A percentile compares a stretch with the other conserved stretches of the same genome.
phyloP scores from a whole-genome alignment of 2,113 vertebrate genomes.

The Ciconia maguari region DNA sequence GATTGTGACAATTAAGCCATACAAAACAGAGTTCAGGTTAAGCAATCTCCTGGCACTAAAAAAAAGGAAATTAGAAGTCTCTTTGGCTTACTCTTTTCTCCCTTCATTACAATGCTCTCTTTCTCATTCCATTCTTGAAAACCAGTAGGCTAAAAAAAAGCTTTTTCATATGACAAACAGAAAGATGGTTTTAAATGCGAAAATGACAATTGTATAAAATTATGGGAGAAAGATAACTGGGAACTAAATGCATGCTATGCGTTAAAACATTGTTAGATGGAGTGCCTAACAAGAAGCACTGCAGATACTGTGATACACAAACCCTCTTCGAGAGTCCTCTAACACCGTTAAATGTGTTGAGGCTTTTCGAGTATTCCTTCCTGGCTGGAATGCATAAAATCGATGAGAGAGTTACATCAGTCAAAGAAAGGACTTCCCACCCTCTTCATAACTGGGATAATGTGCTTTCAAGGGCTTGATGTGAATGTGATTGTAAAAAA shows the following conservation, averaged over 20 bases:
- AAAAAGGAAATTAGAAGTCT: too few relatives aligned
- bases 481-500: not conserved
- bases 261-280: not conserved
- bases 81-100: not conserved
- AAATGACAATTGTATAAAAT: not conserved
- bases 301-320: not conserved
- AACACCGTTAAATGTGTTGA: not conserved
- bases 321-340: not conserved
- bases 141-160: not conserved
- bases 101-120: not conserved
- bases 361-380: not conserved
- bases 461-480: not conserved
- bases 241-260: not conserved
- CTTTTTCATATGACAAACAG: not conserved
- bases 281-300: not conserved
- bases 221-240: not conserved
- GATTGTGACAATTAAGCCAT: not conserved
- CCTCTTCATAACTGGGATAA: not conserved
- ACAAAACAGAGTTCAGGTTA: not conserved
- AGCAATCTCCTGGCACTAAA: not conserved
- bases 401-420: accelerated
- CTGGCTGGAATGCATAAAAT: not conserved
- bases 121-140: not conserved
- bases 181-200: not conserved
- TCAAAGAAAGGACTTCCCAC: not conserved